phyloP scores from a whole-genome alignment of 2,888 invertebrate species.

The Archaeoteleia sp. region DNA sequence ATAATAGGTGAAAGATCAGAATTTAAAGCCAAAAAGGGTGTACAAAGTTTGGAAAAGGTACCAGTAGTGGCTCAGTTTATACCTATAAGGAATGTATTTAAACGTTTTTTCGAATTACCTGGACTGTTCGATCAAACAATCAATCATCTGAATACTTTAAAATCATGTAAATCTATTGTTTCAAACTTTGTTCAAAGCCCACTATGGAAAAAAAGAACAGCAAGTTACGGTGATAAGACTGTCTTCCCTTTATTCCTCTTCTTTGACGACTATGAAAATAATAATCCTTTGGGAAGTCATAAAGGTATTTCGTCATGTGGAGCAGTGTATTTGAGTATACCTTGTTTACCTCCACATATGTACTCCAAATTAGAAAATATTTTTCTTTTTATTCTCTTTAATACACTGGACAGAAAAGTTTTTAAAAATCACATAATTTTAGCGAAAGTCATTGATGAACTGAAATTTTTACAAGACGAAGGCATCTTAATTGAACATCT shows the following conservation, averaged over 20 bases:
- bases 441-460: conserved; percentile 7
- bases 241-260: conserved; percentile 7
- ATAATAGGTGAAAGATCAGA: no score
- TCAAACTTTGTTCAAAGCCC: conserved; percentile 6
- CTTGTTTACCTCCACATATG: conserved; percentile 11
- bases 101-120: conserved; percentile 2
- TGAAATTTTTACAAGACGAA: conserved; percentile 7
- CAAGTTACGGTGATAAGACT: conserved; percentile 6
- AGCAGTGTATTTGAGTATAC: conserved; percentile 13
- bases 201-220: conserved; percentile 10
- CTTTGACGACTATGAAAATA: conserved; percentile 9
- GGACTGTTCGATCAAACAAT: neutral
- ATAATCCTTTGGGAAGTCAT: conserved; percentile 6
- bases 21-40: neutral
- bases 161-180: conserved; percentile 2
- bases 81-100: conserved; percentile 1
- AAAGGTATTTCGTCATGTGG: conserved; percentile 3
- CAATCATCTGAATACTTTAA: neutral
- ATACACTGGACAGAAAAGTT: conserved; percentile 4
- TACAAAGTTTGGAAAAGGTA: neutral
- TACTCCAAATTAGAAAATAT: conserved; percentile 11
- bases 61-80: conserved; percentile 7
- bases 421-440: conserved; percentile 5
- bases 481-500: conserved; percentile 2
- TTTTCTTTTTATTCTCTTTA: conserved; percentile 2